phyloP scores from a whole-genome alignment of 1,140 invertebrate species.

The Bombyx mandarina region DNA sequence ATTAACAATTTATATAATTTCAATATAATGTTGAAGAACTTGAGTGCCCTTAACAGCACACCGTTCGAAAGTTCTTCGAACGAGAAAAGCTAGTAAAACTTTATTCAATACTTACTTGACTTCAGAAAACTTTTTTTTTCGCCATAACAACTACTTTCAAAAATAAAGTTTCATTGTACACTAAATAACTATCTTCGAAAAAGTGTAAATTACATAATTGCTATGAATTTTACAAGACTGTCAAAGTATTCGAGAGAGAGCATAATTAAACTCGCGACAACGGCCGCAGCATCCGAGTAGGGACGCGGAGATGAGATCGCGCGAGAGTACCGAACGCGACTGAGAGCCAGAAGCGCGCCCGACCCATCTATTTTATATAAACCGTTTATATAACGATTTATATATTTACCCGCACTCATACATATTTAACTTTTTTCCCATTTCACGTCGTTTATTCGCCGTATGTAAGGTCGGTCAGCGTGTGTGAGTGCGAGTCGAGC shows the following conservation, averaged over 20 bases:
- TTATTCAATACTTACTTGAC: conserved; percentile 5
- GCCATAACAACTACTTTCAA: too few species aligned
- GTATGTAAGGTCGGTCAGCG: conserved; percentile 48
- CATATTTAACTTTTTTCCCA: conserved; percentile 71
- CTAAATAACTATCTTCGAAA: too few species aligned
- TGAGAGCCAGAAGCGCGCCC: conserved; percentile 44
- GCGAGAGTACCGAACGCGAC: conserved; percentile 41
- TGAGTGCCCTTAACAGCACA: background rate
- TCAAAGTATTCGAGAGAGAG: conserved; percentile 29
- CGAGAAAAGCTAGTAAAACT: background rate
- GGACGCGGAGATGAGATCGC: conserved; percentile 8
- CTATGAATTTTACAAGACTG: conserved; percentile 20
- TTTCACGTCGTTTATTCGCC: conserved; percentile 66
- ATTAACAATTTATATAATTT: too few species aligned
- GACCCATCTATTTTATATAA: conserved; percentile 62
- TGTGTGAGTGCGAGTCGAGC: conserved; percentile 37
- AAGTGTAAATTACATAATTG: too few species aligned
- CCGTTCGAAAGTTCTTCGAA: too few species aligned
- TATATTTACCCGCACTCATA: conserved; percentile 71
- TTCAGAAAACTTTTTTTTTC: conserved; percentile 18
- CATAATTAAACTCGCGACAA: conserved; percentile 19
- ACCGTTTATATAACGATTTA: conserved; percentile 67
- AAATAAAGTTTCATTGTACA: too few species aligned
- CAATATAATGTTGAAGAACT: background rate
- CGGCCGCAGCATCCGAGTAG: conserved; percentile 4